Base-by-base conservation (phyloP, 1,140 invertebrate species). In the Meteorus sp. region DNA sequence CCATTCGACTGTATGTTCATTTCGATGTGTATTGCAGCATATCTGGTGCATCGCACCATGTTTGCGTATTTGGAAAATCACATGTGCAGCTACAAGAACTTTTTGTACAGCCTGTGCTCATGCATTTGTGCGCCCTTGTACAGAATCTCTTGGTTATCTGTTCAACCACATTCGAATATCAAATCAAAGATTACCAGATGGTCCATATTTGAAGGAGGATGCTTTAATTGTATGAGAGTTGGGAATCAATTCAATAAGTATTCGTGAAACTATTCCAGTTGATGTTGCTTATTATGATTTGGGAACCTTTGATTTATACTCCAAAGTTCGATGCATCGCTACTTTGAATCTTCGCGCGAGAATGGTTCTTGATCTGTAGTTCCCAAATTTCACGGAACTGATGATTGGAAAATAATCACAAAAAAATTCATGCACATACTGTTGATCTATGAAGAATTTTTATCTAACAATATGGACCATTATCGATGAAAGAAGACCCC, bases 11-110 rank as follows among this genome's bases (percentile, higher is more conserved):
- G n/a, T n/a, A n/a, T n/a, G n/a, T n/a, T n/a, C n/a, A n/a, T n/a
- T 35, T 23, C 44, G 7, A 29, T 19, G 7, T 62, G 55, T 59
- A 51, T 84, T 83, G 25, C 74, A 89, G 87, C 86, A 89, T 77
- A 86, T 90, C 51, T 90, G 88, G 88, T 88, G 86, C 63, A 74
- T 84, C 7, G 86, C 82, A 0, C 88, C 88, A 0, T 85, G 83
- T 53, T 70, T 89, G 11, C 81, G 88, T 29, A 80, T 84, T 39
- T 82, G 85, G 72, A 88, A 87, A 71, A 86, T 91, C 60, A 85
- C 84, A 65, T 89, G 84, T 66, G 84, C 85, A 0, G 82, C 85
- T 1, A 74, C 81, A 2, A 81, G 85, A 35, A 84, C 83, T 9
- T 81, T 87, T 61, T 76, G 84, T 31, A 75, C 77, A 8, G 75